phyloP scores from a whole-genome alignment of 1,140 invertebrate genomes.

The Drosophila punjabiensis region DNA sequence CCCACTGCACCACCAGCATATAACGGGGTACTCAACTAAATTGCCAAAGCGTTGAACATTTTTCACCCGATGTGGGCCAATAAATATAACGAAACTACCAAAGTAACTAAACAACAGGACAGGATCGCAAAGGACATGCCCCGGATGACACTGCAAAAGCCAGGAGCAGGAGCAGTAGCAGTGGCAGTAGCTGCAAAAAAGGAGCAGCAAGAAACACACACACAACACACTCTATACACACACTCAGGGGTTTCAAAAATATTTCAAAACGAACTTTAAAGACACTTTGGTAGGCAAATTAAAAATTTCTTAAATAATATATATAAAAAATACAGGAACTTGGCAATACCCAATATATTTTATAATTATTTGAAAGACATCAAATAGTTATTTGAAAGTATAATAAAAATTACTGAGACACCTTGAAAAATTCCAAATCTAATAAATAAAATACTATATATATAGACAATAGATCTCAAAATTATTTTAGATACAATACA shows the following conservation, averaged over 20 bases:
- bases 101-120: conserved; percentile 81
- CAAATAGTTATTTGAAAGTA: background rate
- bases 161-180: background rate
- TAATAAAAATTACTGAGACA: background rate
- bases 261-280: conserved; percentile 3
- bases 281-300: background rate
- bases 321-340: background rate
- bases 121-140: conserved; percentile 40
- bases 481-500: no score
- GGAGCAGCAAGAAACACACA: conserved; percentile 11
- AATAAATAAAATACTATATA: no score
- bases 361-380: no score
- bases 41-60: conserved; percentile 84
- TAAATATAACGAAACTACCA: conserved; percentile 85
- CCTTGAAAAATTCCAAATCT: no score
- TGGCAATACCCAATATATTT: no score
- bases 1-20: conserved; percentile 62
- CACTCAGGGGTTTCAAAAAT: background rate
- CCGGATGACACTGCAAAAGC: conserved; percentile 40
- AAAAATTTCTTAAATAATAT: background rate
- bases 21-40: conserved; percentile 82
- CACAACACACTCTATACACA: conserved; percentile 1
- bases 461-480: no score
- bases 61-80: conserved; percentile 85
- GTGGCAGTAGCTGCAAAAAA: background rate